Evolutionary conservation across 2,888 invertebrate species (phyloP).

Genomic region (Drosophila antonietae): DNA sequence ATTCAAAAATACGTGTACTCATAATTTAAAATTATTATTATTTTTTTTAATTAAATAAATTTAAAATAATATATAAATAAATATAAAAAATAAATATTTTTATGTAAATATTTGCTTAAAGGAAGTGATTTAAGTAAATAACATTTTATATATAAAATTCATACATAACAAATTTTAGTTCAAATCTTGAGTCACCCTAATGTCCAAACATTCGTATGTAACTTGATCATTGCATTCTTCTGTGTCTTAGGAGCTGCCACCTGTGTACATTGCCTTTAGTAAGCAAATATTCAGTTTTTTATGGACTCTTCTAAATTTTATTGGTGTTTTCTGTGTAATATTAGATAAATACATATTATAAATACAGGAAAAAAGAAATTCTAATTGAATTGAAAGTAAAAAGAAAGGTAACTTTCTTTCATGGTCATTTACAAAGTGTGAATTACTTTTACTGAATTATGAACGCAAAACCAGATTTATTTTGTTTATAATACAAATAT

Average conservation of each 20-base stretch:
- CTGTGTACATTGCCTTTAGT: slow-evolving; percentile 50
- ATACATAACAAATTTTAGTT: background rate
- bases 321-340: slow-evolving; percentile 42
- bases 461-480: background rate
- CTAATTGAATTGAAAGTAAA: slow-evolving; percentile 1
- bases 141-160: background rate
- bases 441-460: background rate
- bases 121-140: too few relatives aligned
- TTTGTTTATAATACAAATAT: background rate
- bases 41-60: background rate
- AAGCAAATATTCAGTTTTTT: slow-evolving; percentile 41
- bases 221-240: slow-evolving; percentile 54
- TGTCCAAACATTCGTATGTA: slow-evolving; percentile 40
- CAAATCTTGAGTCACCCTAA: slow-evolving; percentile 52
- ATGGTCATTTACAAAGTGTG: slow-evolving; percentile 2
- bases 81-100: background rate
- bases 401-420: slow-evolving; percentile 9
- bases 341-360: slow-evolving; percentile 30
- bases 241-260: slow-evolving; percentile 41
- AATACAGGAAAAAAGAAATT: background rate
- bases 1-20: slow-evolving; percentile 2
- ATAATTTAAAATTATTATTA: background rate
- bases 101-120: background rate
- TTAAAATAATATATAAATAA: background rate
- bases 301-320: slow-evolving; percentile 22